Conservation (phyloP, 2,888 invertebrate species). For the Cyclophora punctaria region DNA sequence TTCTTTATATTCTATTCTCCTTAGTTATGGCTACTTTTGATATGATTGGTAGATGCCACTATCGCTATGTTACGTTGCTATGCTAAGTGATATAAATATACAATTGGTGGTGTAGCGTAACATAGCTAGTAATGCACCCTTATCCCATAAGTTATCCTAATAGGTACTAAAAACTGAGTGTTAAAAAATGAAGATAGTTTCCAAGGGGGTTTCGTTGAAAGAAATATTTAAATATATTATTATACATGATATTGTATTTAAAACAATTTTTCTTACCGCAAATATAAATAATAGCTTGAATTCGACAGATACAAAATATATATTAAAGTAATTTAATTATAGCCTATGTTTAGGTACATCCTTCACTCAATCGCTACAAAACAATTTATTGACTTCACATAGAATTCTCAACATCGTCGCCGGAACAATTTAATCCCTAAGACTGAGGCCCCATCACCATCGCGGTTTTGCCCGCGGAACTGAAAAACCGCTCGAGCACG, state of each 20-base stretch:
- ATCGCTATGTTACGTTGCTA: no score
- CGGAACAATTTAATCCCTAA: slow-evolving; percentile 1
- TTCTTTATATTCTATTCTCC: no score
- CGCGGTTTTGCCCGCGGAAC: no score
- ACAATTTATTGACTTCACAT: slow-evolving; percentile 25
- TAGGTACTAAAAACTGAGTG: no score
- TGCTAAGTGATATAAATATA: no score
- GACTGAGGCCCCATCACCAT: no score
- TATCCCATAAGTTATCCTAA: no score
- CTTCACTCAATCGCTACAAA: slow-evolving; percentile 32
- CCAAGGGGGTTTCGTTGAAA: not conserved
- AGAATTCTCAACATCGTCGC: slow-evolving; percentile 32
- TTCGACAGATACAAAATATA: slow-evolving; percentile 68
- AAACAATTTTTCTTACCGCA: slow-evolving; percentile 58
- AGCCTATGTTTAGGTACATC: slow-evolving; percentile 36
- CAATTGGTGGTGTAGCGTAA: no score
- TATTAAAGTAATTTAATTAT: slow-evolving; percentile 44
- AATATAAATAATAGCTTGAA: slow-evolving; percentile 63
- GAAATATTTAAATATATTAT: slow-evolving; percentile 7
- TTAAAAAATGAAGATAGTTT: not conserved
- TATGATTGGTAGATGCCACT: no score
- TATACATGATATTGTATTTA: slow-evolving; percentile 68
- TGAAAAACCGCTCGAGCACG: no score
- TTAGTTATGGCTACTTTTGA: no score
- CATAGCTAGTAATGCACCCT: no score